Conservation (phyloP, 2,888 invertebrate species). For the Hirtodrosophila histrioides region DNA sequence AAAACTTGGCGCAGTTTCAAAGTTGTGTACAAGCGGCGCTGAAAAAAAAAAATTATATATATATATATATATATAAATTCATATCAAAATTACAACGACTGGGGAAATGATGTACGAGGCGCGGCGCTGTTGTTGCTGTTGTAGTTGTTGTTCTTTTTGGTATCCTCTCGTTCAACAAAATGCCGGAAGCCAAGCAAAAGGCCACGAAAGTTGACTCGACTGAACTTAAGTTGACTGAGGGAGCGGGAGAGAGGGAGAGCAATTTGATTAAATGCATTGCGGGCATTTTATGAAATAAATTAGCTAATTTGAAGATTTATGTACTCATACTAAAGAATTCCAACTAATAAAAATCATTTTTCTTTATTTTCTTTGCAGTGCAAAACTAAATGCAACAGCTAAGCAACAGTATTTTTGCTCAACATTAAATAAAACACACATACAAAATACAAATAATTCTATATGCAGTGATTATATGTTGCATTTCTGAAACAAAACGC, state of each 20-base stretch:
- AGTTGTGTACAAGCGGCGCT: slow-evolving; percentile 44
- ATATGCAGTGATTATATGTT: slow-evolving; percentile 69
- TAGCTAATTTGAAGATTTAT: slow-evolving; percentile 61
- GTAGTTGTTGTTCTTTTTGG: slow-evolving; percentile 19
- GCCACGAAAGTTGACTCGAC: slow-evolving; percentile 42
- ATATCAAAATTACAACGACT: slow-evolving; percentile 71
- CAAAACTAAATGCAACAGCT: slow-evolving; percentile 54
- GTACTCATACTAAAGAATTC: slow-evolving; percentile 11
- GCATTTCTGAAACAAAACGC: slow-evolving; percentile 61
- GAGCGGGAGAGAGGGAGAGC: slow-evolving; percentile 6
- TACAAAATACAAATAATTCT: slow-evolving; percentile 33
- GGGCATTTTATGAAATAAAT: slow-evolving; percentile 57
- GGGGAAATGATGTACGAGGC: slow-evolving; percentile 56
- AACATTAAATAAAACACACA: slow-evolving; percentile 58
- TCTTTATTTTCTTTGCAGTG: slow-evolving; percentile 59
- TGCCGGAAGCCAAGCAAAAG: slow-evolving; percentile 55
- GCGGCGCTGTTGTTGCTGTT: slow-evolving; percentile 28
- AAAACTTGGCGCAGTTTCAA: slow-evolving; percentile 79
- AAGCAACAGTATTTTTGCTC: slow-evolving; percentile 80
- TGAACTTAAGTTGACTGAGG: slow-evolving; percentile 21
- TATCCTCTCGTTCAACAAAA: slow-evolving; percentile 29
- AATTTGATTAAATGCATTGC: slow-evolving; percentile 75
- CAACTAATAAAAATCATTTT: no score
- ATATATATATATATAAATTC: slow-evolving; percentile 44
- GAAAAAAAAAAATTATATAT: slow-evolving; percentile 21